Evolutionary conservation across 2,113 vertebrate genomes (phyloP), one percentile per base, ranked within the genome.

Genomic region (Vimba vimba): DNA sequence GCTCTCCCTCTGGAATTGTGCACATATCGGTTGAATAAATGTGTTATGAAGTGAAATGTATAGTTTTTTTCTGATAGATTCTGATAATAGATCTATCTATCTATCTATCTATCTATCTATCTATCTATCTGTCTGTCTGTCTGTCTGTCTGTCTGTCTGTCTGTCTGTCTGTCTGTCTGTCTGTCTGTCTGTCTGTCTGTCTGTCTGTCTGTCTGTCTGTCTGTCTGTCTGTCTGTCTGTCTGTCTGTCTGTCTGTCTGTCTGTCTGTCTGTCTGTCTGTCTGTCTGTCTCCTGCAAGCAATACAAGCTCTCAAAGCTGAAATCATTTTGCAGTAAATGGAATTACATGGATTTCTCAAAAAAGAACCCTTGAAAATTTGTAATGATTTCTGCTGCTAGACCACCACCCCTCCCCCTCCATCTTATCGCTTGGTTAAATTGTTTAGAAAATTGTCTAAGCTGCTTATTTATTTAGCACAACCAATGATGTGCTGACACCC

Each of bases 341-440:
- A 62, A 62, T 45, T 79, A 15, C 17, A 79, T 60, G 30, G 10
- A 59, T 79, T 79, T 60, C 23, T 25, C 13, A 19, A 52, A 55
- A 55, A 78, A 36, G 2, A 69, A 69, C 17, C 66, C 17, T 15
- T 27, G 8, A 17, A 77, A 30, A 62, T 17, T 21, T 6, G 43
- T 69, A 21, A 73, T 17, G 1, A 79, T 85, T 86, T 82, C 74
- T 36, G 39, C 57, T 59, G 57, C 83, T 85, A 59, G 85, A 36
- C 45, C 11, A 13, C n/a, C 52, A 1, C 0, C 64, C 60, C 86
- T 36, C 45, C 45, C 13, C n/a, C 52, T 1, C 0, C 64, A 33
- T 82, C 17, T 45, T 27, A 21, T 87, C 85, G 69, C 88, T 82
- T 81, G 79, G 87, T 86, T 86, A 86, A 90, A 84, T 74, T 73